Percentiles rank a stretch among this genome's conserved stretches.
phyloP scores from a whole-genome alignment of 2,113 vertebrate genomes.

The Heteronetta atricapilla region DNA sequence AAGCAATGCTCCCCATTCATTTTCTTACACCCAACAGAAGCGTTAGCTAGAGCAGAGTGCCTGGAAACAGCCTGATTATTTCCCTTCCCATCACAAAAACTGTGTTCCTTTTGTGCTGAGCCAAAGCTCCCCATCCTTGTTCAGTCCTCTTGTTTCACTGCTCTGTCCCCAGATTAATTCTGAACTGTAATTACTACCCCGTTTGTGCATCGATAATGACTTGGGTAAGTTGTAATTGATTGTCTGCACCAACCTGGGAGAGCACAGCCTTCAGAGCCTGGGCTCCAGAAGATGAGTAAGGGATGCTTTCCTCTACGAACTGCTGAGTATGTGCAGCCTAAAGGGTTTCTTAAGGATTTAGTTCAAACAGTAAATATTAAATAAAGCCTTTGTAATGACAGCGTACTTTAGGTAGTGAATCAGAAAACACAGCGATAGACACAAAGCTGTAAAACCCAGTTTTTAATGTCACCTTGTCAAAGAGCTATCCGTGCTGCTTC shows the following conservation, averaged over 20 bases:
- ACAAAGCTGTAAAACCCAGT: neutral
- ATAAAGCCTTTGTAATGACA: neutral
- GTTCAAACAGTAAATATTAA: neutral
- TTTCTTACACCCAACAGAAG: neutral
- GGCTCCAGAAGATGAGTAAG: neutral
- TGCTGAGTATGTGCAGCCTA: neutral
- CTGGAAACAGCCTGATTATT: neutral
- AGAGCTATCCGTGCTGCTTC: neutral
- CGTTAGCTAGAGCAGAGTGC: no score
- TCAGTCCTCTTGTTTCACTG: neutral
- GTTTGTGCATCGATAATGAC: neutral
- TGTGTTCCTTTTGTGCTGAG: neutral
- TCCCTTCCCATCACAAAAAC: neutral
- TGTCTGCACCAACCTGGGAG: neutral
- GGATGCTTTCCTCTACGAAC: neutral
- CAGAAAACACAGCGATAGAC: neutral
- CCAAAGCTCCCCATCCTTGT: neutral
- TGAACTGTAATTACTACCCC: neutral
- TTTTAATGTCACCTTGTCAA: neutral
- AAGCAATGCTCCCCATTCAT: neutral
- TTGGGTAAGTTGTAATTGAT: neutral
- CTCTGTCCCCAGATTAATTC: neutral
- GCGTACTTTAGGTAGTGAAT: accelerated
- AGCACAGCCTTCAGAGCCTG: neutral
- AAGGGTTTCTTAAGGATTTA: neutral